Conservation (phyloP, 2,888 invertebrate species). For the Apodemia duryi region DNA sequence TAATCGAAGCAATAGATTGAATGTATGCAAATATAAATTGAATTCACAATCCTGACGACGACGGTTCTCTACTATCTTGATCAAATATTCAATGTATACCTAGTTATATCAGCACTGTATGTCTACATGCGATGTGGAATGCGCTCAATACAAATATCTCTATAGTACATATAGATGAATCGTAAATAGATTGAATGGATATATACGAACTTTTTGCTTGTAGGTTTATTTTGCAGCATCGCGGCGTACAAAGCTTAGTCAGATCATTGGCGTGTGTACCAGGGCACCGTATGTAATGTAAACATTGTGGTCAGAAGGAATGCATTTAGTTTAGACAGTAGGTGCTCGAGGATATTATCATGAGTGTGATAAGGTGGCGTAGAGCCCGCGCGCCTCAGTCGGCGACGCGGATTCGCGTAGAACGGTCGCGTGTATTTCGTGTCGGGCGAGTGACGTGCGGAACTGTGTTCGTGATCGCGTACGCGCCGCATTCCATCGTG, state of each 20-base stretch:
- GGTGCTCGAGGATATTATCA: constrained; percentile 77
- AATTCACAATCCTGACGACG: constrained; percentile 31
- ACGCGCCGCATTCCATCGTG: constrained; percentile 80
- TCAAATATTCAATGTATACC: constrained; percentile 43
- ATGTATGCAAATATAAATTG: constrained; percentile 35
- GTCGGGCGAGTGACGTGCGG: constrained; percentile 59
- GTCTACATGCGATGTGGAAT: constrained; percentile 67
- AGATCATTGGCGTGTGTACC: constrained; percentile 41
- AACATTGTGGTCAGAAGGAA: constrained; percentile 73
- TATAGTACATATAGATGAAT: constrained; percentile 65
- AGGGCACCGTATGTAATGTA: constrained; percentile 62
- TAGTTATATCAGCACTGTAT: constrained; percentile 43
- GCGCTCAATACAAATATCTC: constrained; percentile 55
- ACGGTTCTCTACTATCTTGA: constrained; percentile 36
- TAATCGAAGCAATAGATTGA: constrained; percentile 29
- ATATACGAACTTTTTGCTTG: constrained; percentile 66
- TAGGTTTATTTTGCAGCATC: constrained; percentile 55
- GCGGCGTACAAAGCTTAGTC: constrained; percentile 54
- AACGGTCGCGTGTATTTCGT: constrained; percentile 67
- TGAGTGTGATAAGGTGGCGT: constrained; percentile 76
- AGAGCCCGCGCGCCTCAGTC: constrained; percentile 67
- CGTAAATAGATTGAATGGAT: constrained; percentile 78
- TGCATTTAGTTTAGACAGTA: constrained; percentile 74
- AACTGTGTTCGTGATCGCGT: constrained; percentile 72
- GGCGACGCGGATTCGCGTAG: constrained; percentile 75